Conservation (phyloP, 2,113 vertebrate genomes). For the Oreochromis tanganicae region DNA sequence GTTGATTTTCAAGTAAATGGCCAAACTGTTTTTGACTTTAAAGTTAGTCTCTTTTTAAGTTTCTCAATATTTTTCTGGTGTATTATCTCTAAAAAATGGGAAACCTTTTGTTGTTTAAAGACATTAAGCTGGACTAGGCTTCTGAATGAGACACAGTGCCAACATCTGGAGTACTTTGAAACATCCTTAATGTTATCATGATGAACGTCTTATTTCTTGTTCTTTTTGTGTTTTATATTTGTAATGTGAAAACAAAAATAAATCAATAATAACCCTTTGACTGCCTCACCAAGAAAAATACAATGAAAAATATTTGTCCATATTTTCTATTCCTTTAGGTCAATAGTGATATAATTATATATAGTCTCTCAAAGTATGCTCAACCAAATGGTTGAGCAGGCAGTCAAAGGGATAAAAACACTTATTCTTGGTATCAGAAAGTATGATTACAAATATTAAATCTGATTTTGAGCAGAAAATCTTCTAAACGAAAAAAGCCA, state of each 20-base stretch:
- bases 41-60: neutral
- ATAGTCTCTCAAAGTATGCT: too few relatives aligned
- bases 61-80: neutral
- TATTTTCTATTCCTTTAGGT: too few relatives aligned
- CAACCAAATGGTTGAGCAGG: too few relatives aligned
- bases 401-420: too few relatives aligned
- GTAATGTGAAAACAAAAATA: neutral
- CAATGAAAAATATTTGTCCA: too few relatives aligned
- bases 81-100: neutral
- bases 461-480: neutral
- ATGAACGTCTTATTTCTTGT: accelerated
- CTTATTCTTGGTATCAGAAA: neutral
- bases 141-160: neutral
- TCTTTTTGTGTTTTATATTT: neutral
- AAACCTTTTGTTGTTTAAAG: neutral
- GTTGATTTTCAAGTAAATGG: neutral
- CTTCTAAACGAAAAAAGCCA: neutral
- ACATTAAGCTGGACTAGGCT: neutral
- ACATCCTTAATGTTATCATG: neutral
- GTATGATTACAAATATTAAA: neutral
- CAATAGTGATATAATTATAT: too few relatives aligned
- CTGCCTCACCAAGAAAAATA: too few relatives aligned
- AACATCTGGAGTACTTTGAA: neutral
- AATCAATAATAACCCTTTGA: too few relatives aligned
- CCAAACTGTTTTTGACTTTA: neutral